Evolutionary conservation across 2,113 vertebrate species (phyloP).

Genomic region (Neogobius melanostomus): DNA sequence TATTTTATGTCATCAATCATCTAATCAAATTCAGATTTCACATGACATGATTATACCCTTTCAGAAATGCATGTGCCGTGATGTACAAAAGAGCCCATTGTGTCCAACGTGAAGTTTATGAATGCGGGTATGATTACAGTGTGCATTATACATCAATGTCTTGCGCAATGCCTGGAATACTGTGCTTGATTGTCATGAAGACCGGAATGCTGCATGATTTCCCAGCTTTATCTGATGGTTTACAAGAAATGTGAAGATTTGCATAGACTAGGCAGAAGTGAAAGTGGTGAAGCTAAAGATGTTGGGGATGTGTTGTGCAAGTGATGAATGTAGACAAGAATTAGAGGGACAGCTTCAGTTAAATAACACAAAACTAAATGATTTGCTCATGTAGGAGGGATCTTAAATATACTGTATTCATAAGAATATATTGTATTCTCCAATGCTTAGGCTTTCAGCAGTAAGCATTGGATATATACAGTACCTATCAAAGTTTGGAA

Average conservation of each 20-base stretch:
- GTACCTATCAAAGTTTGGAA: too few relatives aligned
- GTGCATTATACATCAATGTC: background rate
- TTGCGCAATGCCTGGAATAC: background rate
- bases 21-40: conserved; percentile 2
- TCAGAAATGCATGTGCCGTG: background rate
- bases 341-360: background rate
- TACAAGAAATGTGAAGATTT: too few relatives aligned
- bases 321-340: background rate
- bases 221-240: background rate
- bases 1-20: background rate
- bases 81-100: background rate
- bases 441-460: too few relatives aligned
- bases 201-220: background rate
- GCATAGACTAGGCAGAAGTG: too few relatives aligned
- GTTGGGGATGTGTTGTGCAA: background rate
- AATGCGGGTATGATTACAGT: background rate
- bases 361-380: too few relatives aligned
- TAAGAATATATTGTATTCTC: too few relatives aligned
- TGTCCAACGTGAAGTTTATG: background rate
- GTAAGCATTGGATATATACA: too few relatives aligned
- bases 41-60: background rate
- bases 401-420: too few relatives aligned
- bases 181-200: background rate
- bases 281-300: background rate
- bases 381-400: too few relatives aligned